A percentile compares a stretch with the other conserved stretches of the same genome.
Conservation (phyloP, 2,113 vertebrate genomes). For the Heterotilapia buettikoferi region DNA sequence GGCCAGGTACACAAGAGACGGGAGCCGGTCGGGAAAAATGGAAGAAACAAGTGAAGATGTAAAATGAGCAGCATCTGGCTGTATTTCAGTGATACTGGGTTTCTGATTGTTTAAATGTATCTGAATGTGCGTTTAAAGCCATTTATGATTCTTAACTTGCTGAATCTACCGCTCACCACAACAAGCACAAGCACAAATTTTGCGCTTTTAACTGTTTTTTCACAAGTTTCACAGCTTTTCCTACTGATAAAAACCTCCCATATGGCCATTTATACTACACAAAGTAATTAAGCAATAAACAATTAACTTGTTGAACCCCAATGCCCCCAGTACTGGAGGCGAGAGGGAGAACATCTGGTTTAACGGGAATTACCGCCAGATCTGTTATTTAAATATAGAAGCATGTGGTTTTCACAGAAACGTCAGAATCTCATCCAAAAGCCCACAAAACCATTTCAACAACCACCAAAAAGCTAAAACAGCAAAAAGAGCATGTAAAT, state of each 20-base stretch:
- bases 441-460: neutral
- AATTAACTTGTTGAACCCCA: neutral
- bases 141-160: neutral
- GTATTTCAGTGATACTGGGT: neutral
- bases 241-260: neutral
- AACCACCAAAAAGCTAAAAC: neutral
- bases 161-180: neutral
- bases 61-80: neutral
- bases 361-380: neutral
- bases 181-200: neutral
- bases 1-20: neutral
- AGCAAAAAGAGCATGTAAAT: neutral
- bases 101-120: neutral
- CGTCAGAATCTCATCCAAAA: neutral
- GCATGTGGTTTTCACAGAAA: neutral
- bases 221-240: neutral
- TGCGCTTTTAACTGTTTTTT: neutral
- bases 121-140: neutral
- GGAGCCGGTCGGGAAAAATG: neutral
- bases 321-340: neutral
- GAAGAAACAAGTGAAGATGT: neutral
- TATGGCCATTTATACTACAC: neutral
- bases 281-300: neutral
- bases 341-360: neutral
- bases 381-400: neutral